phyloP scores from a whole-genome alignment of 2,888 invertebrate genomes.

The Orthosia cruda region DNA sequence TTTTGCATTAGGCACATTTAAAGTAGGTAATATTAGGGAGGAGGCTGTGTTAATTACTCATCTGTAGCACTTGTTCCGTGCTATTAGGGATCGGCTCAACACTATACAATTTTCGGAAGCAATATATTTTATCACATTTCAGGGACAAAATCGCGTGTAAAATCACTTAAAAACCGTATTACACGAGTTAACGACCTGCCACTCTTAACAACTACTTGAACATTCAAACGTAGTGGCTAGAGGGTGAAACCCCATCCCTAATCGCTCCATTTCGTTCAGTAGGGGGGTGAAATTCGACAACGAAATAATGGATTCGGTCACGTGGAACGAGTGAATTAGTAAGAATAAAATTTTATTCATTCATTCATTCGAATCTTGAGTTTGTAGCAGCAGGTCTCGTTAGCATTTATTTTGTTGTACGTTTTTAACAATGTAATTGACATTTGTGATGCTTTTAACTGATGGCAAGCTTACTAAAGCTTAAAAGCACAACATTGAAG shows the following conservation, averaged over 20 bases:
- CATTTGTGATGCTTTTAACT: not conserved
- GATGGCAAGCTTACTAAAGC: not conserved
- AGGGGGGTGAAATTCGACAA: constrained; percentile 31
- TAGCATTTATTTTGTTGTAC: constrained; percentile 12
- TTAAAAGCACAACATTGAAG: too few species aligned
- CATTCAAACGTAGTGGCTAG: constrained; percentile 10
- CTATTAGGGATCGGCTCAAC: too few species aligned
- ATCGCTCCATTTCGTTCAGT: constrained; percentile 39
- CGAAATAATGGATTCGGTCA: constrained; percentile 48
- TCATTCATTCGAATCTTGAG: constrained; percentile 40
- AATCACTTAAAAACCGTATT: constrained; percentile 4
- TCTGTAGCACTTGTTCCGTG: too few species aligned
- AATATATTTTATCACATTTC: not conserved
- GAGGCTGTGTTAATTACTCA: too few species aligned
- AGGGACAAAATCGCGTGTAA: not conserved
- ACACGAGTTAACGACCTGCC: constrained; percentile 35
- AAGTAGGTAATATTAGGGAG: too few species aligned
- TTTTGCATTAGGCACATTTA: too few species aligned
- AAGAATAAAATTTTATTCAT: constrained; percentile 50
- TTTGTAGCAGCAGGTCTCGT: constrained; percentile 10
- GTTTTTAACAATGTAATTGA: constrained; percentile 1
- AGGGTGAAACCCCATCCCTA: constrained; percentile 32
- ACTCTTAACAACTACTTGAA: constrained; percentile 45
- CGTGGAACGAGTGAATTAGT: constrained; percentile 48
- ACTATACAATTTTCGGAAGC: not conserved